Percentiles rank a stretch among this genome's conserved stretches.
These are phyloP conservation scores for Alosa alosa DNA, from an alignment of 2,113 vertebrate genomes.

Conservation along the genomic window DNA sequence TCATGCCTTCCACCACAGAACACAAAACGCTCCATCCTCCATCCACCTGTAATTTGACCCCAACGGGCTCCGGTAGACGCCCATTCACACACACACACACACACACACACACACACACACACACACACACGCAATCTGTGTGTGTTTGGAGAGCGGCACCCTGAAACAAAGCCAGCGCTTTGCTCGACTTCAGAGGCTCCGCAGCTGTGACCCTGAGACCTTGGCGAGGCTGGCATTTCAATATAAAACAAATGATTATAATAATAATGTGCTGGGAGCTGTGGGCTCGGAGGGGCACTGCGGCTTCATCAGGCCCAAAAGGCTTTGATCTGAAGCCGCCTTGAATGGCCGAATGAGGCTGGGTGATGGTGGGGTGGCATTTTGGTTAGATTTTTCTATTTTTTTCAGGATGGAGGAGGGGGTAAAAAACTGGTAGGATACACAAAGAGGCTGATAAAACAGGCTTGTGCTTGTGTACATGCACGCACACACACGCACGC, in stretches of 20 bases:
- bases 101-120: slow-evolving; percentile 1
- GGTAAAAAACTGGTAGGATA: neutral
- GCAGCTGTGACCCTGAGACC: neutral
- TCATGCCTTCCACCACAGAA: neutral
- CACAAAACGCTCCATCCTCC: neutral
- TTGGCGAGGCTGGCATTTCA: neutral
- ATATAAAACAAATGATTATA: slow-evolving; percentile 15
- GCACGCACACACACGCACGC: neutral
- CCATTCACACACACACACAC: neutral
- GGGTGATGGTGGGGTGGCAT: neutral
- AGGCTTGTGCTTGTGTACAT: neutral
- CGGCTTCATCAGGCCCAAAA: neutral
- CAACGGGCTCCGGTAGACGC: neutral
- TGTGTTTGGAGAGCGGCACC: neutral
- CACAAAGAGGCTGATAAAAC: neutral
- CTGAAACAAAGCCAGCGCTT: neutral
- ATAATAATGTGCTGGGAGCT: neutral
- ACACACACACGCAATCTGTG: neutral
- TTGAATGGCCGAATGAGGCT: neutral
- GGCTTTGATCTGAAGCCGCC: neutral
- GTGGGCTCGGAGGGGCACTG: neutral
- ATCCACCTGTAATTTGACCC: neutral
- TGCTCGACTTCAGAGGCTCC: neutral
- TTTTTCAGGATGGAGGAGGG: neutral
- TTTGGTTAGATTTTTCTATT: neutral